Evolutionary conservation across 2,113 vertebrate species (phyloP).

Genomic region (Fregetta grallaria): DNA sequence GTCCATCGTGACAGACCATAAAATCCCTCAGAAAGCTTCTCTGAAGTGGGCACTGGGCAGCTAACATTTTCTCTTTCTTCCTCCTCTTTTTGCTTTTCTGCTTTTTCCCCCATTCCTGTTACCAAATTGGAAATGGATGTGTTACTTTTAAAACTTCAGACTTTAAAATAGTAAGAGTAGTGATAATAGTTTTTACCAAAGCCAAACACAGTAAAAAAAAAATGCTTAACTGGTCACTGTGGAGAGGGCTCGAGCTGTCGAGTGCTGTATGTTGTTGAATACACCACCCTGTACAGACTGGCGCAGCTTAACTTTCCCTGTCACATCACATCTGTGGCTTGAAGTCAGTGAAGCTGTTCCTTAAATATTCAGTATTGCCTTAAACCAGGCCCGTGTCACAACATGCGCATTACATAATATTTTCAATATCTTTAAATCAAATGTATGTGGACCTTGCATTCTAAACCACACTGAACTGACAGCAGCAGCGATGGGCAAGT

Average conservation of each 20-base stretch:
- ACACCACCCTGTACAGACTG: neutral
- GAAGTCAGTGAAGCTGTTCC: slow-evolving; percentile 7
- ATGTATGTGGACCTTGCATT: neutral
- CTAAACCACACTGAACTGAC: neutral
- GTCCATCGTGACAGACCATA: neutral
- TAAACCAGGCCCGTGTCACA: neutral
- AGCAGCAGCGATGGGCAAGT: neutral
- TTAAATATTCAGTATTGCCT: slow-evolving; percentile 41
- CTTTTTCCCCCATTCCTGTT: accelerated
- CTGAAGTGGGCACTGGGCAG: neutral
- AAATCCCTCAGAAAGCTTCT: neutral
- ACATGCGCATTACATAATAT: neutral
- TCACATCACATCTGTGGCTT: slow-evolving; percentile 38
- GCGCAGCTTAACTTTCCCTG: neutral
- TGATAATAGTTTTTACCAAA: neutral
- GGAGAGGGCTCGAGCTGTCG: neutral
- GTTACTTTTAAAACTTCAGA: neutral
- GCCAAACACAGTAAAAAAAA: neutral
- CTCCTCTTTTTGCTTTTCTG: neutral
- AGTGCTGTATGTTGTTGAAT: neutral
- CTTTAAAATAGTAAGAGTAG: neutral
- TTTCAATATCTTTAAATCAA: neutral
- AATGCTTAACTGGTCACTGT: neutral
- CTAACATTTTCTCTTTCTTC: neutral
- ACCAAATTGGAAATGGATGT: neutral